Percentiles rank a stretch among this genome's conserved stretches.
phyloP scores from a whole-genome alignment of 2,113 vertebrate species.

The Aepyceros melampus region DNA sequence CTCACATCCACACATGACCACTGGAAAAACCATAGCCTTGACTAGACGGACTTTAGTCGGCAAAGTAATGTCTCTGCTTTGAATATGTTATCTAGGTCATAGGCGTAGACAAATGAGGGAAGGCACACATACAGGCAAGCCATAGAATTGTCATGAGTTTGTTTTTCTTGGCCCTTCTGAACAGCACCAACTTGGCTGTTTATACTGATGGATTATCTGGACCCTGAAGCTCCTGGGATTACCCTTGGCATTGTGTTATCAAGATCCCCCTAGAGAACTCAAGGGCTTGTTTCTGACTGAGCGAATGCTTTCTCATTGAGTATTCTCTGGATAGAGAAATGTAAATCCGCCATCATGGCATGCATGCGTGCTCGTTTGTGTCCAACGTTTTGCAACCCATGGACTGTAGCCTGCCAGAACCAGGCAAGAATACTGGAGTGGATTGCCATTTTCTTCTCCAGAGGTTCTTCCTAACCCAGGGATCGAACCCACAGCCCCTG shows the following conservation, averaged over 20 bases:
- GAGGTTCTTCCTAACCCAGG: not conserved
- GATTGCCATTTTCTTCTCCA: not conserved
- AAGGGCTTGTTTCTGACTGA: not conserved
- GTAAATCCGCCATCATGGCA: not conserved
- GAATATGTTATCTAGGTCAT: no score
- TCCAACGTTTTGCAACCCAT: not conserved
- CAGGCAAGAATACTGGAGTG: not conserved
- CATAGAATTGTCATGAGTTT: not conserved
- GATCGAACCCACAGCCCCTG: not conserved
- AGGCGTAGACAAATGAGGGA: not conserved
- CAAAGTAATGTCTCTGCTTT: no score
- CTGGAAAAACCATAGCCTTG: no score
- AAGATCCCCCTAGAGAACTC: not conserved
- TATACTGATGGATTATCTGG: not conserved
- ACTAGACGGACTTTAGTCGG: no score
- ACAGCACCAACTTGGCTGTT: not conserved
- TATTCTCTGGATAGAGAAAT: not conserved
- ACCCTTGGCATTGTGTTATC: not conserved
- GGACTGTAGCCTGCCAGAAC: not conserved
- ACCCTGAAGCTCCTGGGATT: not conserved
- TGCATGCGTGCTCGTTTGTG: not conserved
- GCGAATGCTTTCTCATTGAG: not conserved
- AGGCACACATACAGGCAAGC: not conserved
- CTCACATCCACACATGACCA: no score
- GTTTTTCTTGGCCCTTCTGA: not conserved